Base-by-base conservation (phyloP, 2,113 vertebrate species). In the Fulica atra region DNA sequence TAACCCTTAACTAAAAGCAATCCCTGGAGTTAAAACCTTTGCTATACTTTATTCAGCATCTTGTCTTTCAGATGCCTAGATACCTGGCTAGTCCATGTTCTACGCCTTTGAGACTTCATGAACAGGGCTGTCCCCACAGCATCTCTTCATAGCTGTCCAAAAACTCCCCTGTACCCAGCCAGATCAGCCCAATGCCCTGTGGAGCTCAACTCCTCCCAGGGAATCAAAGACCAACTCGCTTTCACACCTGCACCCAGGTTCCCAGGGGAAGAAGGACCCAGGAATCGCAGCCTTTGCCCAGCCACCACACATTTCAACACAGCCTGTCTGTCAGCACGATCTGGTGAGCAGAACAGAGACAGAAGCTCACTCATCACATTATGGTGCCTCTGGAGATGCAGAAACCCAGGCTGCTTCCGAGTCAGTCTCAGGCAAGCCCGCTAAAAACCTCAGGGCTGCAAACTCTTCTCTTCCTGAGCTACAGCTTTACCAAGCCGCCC, bases 121-220 rank as follows among this genome's bases (percentile, higher is more conserved):
- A 26, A 8, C 21, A 24, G 23, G 15, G 13, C 11, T 54, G 9
- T 38, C 3, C 35, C 10, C n/a, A 25, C 4, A 21, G 16, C 3
- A 0, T 12, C 14, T 36, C 38, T 16, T 35, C 0, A 7, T 1
- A 33, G 24, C 20, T 21, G 8, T 1, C 28, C 13, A 1, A 77
- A 38, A 5, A 0, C 21, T 10, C 12, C 20, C 35, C 36, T 14
- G 7, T 28, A 2, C 10, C 36, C 23, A 42, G 28, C 14, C 48
- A n/a, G 50, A 59, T 16, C 31, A 69, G 60, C 11, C 33, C 44
- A 35, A 3, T 7, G 7, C 12, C 15, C 15, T 9, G 10, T 1
- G 8, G 50, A 5, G 7, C 51, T 33, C 36, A 5, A 36, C 26
- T 48, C 77, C 72, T 85, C 42, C 59, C 50, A 35, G 36, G 71